A percentile compares a stretch with the other conserved stretches of the same genome.
phyloP scores from a whole-genome alignment of 2,797 vertebrate species.

The Anolis apletophallus region DNA sequence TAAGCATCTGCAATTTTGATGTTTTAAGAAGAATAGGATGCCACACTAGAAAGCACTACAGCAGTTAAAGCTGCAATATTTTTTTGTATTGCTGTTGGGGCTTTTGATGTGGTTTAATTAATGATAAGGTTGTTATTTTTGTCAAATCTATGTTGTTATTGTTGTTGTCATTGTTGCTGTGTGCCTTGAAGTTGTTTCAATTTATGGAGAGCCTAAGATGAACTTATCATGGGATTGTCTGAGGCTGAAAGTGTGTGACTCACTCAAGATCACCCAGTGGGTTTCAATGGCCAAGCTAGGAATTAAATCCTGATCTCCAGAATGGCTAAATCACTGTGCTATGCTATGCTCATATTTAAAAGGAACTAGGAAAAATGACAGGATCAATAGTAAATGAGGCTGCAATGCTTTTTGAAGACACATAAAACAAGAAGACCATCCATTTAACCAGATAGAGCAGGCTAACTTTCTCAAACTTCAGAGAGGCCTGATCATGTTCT shows the following conservation, averaged over 20 bases:
- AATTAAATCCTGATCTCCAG: too few species aligned
- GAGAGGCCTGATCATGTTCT: neutral
- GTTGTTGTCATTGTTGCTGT: too few species aligned
- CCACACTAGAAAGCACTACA: neutral
- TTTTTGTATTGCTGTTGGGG: neutral
- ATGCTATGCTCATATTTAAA: neutral
- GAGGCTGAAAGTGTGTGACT: too few species aligned
- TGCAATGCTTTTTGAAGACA: neutral
- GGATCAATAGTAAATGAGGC: neutral
- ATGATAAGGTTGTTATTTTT: neutral
- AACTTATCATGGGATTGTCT: too few species aligned
- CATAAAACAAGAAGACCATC: neutral
- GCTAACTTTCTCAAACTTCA: neutral
- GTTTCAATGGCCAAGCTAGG: too few species aligned
- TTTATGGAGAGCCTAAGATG: too few species aligned
- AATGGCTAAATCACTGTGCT: neutral
- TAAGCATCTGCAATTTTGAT: too few species aligned
- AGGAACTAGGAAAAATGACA: neutral
- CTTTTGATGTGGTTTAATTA: neutral
- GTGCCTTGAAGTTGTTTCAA: too few species aligned
- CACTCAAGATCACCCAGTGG: too few species aligned
- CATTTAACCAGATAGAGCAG: too few species aligned
- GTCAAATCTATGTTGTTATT: neutral
- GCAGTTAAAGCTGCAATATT: neutral
- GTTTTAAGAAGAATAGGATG: neutral